Evolutionary conservation across 1,140 invertebrate genomes (phyloP).

Genomic region (Dinoponera quadriceps): DNA sequence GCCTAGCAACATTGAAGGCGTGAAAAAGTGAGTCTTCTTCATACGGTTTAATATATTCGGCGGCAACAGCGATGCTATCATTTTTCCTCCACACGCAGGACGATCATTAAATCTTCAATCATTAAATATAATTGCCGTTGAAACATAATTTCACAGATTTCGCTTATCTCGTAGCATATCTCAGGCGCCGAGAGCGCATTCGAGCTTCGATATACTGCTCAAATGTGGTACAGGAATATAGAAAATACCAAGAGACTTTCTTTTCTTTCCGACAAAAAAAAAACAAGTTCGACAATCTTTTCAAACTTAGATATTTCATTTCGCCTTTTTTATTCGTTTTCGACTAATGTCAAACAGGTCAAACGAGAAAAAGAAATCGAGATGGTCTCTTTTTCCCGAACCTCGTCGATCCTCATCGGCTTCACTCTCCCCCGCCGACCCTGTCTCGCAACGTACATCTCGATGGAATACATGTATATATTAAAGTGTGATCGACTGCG

Average conservation of each 20-base stretch:
- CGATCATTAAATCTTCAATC: no score
- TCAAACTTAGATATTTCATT: constrained; percentile 1
- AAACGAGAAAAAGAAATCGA: neutral
- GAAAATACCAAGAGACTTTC: neutral
- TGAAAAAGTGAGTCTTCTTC: no score
- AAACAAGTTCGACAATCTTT: neutral
- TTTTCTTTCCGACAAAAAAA: neutral
- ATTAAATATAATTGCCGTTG: no score
- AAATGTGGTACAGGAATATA: no score
- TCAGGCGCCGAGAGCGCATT: neutral
- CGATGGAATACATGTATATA: constrained; percentile 1
- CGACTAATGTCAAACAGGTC: neutral
- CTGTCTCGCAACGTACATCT: constrained; percentile 13
- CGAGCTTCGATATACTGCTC: neutral
- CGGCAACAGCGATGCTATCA: no score
- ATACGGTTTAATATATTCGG: no score
- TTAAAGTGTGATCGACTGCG: neutral
- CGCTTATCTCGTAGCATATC: no score
- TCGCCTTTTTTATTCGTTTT: neutral
- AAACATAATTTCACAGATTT: no score
- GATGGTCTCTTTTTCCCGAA: no score
- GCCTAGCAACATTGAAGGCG: no score
- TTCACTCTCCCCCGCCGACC: neutral
- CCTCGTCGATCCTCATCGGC: neutral
- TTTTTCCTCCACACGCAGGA: no score